Base-by-base conservation (phyloP, 2,797 vertebrate species). In the Orientallactaga sibirica region DNA sequence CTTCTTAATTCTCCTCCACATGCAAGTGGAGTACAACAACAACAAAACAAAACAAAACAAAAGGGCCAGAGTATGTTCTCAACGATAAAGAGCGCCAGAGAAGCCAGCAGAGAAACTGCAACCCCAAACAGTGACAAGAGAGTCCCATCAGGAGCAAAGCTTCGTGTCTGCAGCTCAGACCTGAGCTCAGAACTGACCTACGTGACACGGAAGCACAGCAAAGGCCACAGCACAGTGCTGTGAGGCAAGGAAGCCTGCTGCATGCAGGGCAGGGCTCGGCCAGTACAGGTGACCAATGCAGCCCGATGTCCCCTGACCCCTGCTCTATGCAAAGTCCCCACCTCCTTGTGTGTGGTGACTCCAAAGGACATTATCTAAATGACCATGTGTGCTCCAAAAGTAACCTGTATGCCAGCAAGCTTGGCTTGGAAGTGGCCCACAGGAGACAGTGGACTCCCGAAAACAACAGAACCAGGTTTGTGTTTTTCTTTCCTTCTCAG, bases 121-220 rank as follows among this genome's bases (percentile, higher is more conserved):
- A 62, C 3, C 1, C 37, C 22, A 22, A 15, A 5, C 0, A 2
- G 14, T 0, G 3, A 1, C 18, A 48, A 55, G 19, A 27, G 29
- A 6, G 67, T 3, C 12, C 11, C 74, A 41, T 25, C 9, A 2
- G 5, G 9, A 3, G 33, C 33, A 37, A 71, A 48, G 29, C 0
- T 29, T 55, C n/a, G 0, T 0, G 58, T 0, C 16, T 68, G 10
- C 25, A 73, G 9, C n/a, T 43, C 66, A 3, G 14, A 3, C 29
- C 27, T 0, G 16, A 29, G 73, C 41, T 10, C 33, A 37, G 33
- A 85, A 24, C 58, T 20, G 25, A 67, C 5, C 11, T 8, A 19
- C 58, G 43, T 8, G 14, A 15, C 1, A 14, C 61, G n/a, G 15
- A 5, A 22, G 10, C 41, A 22, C 43, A 73, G 10, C 2, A 7